Base-by-base conservation (phyloP, 2,888 invertebrate genomes). In the Trisateles emortualis region DNA sequence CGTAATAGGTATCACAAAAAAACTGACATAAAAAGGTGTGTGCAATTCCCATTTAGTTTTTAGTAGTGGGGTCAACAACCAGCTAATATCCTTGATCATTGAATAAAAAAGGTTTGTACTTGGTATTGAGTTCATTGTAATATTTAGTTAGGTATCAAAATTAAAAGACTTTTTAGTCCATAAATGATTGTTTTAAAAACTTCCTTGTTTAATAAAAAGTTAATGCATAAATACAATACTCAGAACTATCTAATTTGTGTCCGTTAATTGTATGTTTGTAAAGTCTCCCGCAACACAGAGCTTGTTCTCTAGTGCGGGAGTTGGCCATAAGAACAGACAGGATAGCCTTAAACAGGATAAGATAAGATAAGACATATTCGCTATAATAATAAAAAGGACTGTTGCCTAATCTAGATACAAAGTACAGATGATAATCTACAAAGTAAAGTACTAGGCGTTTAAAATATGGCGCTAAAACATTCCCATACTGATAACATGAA, bases 1-100 rank as follows among this genome's bases (percentile, higher is more conserved):
- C 42, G 17, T 17, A 33, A 13, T 30, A 39, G 13, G 22, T 17
- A 36, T 30, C 29, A 32, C 17, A 42, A 57, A 52, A 52, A 54
- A 6, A 14, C 42, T 13, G 45, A 43, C 55, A 52, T 52, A 64
- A 59, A 64, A 55, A 59, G 47, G 61, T 52, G 47, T 40, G 8
- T 56, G 45, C 40, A 35, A 61, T 58, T 52, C 50, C 54, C 56
- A 56, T 57, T 65, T 58, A 53, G 4, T 64, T 69, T 59, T 62
- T 30, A 59, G 64, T 64, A 72, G 13, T 35, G 11, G 48, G 72
- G 64, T 69, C 68, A 68, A 56, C 39, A 42, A 72, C 64, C 57
- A 35, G 17, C 19, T 36, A 38, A 59, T 60, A 63, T 60, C 62
- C 59, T 64, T 70, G 73, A 62, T 70, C 69, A 66, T 52, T 58